A percentile compares a stretch with the other conserved stretches of the same genome.
phyloP scores from a whole-genome alignment of 2,888 invertebrate species.

The Crepidodera aurea region DNA sequence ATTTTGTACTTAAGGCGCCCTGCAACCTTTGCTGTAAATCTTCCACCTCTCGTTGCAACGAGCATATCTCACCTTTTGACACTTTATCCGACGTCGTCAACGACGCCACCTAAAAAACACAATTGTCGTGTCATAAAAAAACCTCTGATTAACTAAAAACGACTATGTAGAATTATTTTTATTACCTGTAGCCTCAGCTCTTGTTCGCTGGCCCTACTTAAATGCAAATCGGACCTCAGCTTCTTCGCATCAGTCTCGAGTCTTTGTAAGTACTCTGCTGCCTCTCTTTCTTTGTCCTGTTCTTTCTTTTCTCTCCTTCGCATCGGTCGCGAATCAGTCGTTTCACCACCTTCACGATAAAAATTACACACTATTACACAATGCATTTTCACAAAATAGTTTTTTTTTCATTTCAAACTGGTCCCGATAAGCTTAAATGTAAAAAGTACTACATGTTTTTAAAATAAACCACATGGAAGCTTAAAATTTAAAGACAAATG shows the following conservation, averaged over 20 bases:
- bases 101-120: conserved; percentile 64
- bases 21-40: conserved; percentile 85
- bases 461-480: neutral
- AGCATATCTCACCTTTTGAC: conserved; percentile 74
- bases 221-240: conserved; percentile 76
- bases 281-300: conserved; percentile 62
- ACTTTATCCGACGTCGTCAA: conserved; percentile 74
- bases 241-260: conserved; percentile 77
- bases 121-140: no score
- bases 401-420: no score
- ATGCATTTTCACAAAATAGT: no score
- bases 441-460: no score
- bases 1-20: conserved; percentile 75
- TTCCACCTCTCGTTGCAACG: conserved; percentile 87
- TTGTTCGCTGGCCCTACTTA: conserved; percentile 74
- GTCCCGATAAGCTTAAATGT: no score
- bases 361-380: no score
- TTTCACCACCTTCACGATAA: conserved; percentile 16
- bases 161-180: neutral
- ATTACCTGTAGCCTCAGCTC: conserved; percentile 75
- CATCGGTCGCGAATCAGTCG: conserved; percentile 34
- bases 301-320: conserved; percentile 59
- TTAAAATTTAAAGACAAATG: neutral
- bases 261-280: conserved; percentile 66
- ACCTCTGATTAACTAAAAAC: no score